Conservation (phyloP, 2,113 vertebrate species). For the Suricata suricatta region DNA sequence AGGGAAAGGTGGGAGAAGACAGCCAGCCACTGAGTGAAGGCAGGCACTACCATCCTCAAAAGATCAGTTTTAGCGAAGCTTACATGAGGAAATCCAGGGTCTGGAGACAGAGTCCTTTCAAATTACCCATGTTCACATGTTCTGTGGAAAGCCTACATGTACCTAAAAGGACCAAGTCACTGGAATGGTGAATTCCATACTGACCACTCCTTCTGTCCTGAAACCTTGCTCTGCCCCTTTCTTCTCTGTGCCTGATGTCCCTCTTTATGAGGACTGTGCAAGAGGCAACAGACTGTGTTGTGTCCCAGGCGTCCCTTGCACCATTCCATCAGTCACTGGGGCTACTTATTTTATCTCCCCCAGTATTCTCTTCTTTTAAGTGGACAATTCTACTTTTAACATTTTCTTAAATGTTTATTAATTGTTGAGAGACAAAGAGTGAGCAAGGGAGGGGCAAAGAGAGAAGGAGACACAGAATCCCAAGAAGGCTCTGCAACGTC, state of each 20-base stretch:
- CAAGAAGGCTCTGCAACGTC: no score
- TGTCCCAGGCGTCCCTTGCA: no score
- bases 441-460: no score
- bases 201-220: not conserved
- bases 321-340: not conserved
- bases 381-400: no score
- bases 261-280: not conserved
- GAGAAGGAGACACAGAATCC: no score
- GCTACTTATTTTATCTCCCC: not conserved
- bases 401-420: no score
- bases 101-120: not conserved
- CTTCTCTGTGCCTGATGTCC: not conserved
- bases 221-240: not conserved
- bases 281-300: no score
- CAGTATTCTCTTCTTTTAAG: no score
- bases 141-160: not conserved
- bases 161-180: not conserved
- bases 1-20: not conserved
- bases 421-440: no score
- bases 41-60: accelerated
- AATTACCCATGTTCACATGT: not conserved
- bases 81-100: not conserved
- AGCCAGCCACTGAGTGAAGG: not conserved
- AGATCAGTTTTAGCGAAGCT: not conserved
- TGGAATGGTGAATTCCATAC: not conserved